Percentiles rank a stretch among this genome's conserved stretches.
These are phyloP conservation scores for Dendrolimus pini DNA, from an alignment of 2,888 invertebrate genomes.

Conservation along the genomic window DNA sequence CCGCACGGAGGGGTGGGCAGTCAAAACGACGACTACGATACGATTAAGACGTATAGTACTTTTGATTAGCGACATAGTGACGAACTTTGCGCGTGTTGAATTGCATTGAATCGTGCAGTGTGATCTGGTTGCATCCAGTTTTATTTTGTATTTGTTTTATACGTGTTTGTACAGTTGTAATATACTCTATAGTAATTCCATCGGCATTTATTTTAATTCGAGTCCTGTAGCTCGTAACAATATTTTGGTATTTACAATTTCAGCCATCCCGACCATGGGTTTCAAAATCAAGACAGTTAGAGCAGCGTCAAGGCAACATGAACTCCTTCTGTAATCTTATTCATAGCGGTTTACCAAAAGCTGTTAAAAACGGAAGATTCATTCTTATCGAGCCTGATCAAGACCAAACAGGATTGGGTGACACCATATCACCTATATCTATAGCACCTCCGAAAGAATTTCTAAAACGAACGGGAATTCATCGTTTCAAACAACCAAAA, in stretches of 20 bases:
- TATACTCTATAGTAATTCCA: too few relatives aligned
- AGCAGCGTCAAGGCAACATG: constrained; percentile 14
- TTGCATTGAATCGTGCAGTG: too few relatives aligned
- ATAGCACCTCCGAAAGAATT: constrained; percentile 49
- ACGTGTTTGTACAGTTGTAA: too few relatives aligned
- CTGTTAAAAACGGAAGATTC: constrained; percentile 53
- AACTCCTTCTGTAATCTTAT: constrained; percentile 56
- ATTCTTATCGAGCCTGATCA: constrained; percentile 33
- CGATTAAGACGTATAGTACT: too few relatives aligned
- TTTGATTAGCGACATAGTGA: too few relatives aligned
- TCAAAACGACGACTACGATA: too few relatives aligned
- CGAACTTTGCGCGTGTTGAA: too few relatives aligned
- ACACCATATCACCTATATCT: constrained; percentile 38
- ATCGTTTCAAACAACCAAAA: constrained; percentile 33
- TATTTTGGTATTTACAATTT: background rate
- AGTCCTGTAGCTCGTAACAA: too few relatives aligned
- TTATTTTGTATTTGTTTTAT: too few relatives aligned
- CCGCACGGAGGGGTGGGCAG: too few relatives aligned
- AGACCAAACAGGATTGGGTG: constrained; percentile 44
- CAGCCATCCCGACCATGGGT: background rate
- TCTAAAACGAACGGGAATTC: constrained; percentile 29
- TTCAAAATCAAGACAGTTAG: background rate
- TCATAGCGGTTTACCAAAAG: constrained; percentile 51
- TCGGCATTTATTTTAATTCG: too few relatives aligned
- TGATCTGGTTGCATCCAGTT: too few relatives aligned